A percentile compares a stretch with the other conserved stretches of the same genome.
These are phyloP conservation scores for Agrenia bidenticulata DNA, from an alignment of 2,888 invertebrate species.

Conservation along the genomic window DNA sequence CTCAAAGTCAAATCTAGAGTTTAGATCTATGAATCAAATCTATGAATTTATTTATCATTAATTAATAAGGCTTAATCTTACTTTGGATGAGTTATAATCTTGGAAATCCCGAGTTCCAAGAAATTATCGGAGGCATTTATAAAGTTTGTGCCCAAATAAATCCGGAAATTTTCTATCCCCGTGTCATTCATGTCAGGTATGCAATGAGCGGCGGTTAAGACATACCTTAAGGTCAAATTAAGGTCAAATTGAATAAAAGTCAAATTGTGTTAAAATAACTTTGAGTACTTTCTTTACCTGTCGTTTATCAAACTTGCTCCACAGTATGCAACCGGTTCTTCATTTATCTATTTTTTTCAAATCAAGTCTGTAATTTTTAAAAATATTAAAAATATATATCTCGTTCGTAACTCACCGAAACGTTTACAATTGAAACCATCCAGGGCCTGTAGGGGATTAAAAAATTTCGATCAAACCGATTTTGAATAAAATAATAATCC, in stretches of 20 bases:
- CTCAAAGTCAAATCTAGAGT: constrained; percentile 27
- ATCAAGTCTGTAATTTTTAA: no score
- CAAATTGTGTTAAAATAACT: neutral
- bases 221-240: no score
- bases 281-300: constrained; percentile 19
- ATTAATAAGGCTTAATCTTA: no score
- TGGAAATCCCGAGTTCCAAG: no score
- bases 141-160: constrained; percentile 46
- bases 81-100: no score
- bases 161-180: constrained; percentile 34
- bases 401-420: constrained; percentile 21
- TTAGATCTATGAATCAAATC: no score
- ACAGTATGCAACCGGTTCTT: constrained; percentile 32
- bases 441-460: constrained; percentile 30
- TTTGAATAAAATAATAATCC: no score
- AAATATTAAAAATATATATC: neutral
- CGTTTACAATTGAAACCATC: constrained; percentile 43
- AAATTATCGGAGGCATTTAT: constrained; percentile 25
- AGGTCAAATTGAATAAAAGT: no score
- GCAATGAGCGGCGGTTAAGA: constrained; percentile 19
- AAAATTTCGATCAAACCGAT: no score
- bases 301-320: constrained; percentile 37
- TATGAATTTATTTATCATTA: no score
- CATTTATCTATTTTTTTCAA: neutral
- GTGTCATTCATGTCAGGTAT: constrained; percentile 32